Conservation (phyloP, 1,140 invertebrate species). For the Leguminivora glycinivorella region DNA sequence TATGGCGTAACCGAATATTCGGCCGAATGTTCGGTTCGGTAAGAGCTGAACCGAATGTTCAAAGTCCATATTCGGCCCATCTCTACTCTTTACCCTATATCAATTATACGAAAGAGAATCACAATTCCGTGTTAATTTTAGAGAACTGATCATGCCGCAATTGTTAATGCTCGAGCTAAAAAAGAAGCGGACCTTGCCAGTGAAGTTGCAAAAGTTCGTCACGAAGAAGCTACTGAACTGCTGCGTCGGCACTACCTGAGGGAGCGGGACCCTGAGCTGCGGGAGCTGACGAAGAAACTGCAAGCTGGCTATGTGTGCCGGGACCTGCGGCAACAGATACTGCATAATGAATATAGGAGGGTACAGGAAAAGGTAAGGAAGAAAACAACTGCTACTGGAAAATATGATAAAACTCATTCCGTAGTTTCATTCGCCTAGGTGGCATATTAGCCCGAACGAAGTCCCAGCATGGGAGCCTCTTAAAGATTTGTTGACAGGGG, state of each 20-base stretch:
- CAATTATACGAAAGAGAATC: no score
- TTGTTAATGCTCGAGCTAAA: slow-evolving; percentile 59
- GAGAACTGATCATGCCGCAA: slow-evolving; percentile 70
- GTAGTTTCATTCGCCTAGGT: no score
- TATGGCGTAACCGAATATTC: no score
- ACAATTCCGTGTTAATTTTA: slow-evolving; percentile 43
- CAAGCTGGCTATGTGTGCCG: slow-evolving; percentile 64
- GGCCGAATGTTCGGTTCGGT: no score
- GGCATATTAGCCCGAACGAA: no score
- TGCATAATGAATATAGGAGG: slow-evolving; percentile 63
- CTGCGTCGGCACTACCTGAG: slow-evolving; percentile 58
- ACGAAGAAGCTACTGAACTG: slow-evolving; percentile 50
- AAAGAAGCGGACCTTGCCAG: slow-evolving; percentile 56
- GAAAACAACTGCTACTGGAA: neutral
- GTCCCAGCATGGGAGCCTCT: no score
- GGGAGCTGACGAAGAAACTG: slow-evolving; percentile 52
- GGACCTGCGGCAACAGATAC: slow-evolving; percentile 63
- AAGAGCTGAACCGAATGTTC: no score
- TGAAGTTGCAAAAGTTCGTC: slow-evolving; percentile 54
- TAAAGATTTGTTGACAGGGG: no score
- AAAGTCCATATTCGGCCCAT: no score
- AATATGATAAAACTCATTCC: no score
- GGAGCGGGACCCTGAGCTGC: slow-evolving; percentile 56
- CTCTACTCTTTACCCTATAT: no score
- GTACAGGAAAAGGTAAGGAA: slow-evolving; percentile 59